Percentiles rank a stretch among this genome's conserved stretches.
Conservation (phyloP, 2,888 invertebrate species). For the Saturnia pavonia region DNA sequence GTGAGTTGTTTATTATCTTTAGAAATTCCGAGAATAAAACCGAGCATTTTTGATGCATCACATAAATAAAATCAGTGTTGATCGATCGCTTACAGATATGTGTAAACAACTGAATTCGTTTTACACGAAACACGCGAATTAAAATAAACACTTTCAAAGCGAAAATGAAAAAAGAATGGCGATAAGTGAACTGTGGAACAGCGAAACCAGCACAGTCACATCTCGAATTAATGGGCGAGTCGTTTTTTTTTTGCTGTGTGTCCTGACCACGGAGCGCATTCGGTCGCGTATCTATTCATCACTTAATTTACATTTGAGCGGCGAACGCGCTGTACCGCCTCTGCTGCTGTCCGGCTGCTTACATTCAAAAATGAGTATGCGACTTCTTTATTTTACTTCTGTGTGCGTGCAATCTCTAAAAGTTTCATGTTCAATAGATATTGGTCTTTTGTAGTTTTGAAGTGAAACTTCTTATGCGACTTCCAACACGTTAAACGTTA, state of each 20-base stretch:
- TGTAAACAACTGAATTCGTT: background rate
- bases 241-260: slow-evolving; percentile 54
- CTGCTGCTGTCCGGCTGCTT: slow-evolving; percentile 14
- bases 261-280: slow-evolving; percentile 58
- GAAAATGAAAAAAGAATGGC: slow-evolving; percentile 27
- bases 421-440: background rate
- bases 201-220: slow-evolving; percentile 41
- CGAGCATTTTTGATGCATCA: background rate
- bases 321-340: slow-evolving; percentile 39
- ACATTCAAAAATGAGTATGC: background rate
- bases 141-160: background rate
- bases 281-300: slow-evolving; percentile 72
- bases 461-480: no score
- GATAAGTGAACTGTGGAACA: slow-evolving; percentile 35
- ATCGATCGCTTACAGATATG: background rate
- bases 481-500: no score
- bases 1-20: background rate
- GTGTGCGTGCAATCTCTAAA: background rate
- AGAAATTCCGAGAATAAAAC: background rate
- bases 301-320: slow-evolving; percentile 77
- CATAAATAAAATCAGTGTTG: background rate
- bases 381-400: background rate
- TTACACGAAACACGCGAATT: background rate
- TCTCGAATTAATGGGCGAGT: slow-evolving; percentile 58
- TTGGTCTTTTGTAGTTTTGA: no score